phyloP scores from a whole-genome alignment of 2,113 vertebrate species.

The Megaptera novaeangliae region DNA sequence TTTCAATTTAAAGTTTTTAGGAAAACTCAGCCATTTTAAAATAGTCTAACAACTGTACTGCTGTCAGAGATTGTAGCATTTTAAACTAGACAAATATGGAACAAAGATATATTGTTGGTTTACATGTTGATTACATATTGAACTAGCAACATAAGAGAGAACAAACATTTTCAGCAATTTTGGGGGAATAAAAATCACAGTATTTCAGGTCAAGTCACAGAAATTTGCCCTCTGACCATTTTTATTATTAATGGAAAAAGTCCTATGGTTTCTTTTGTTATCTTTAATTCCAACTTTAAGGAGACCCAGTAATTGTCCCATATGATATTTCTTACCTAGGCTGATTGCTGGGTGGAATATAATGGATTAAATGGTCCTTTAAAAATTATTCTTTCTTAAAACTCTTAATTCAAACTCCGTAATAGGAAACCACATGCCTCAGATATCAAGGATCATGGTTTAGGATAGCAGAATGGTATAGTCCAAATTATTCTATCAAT shows the following conservation, averaged over 20 bases:
- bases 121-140: fast-evolving
- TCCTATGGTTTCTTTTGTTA: background rate
- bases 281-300: background rate
- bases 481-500: background rate
- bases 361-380: background rate
- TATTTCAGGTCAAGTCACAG: conserved; percentile 24
- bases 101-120: background rate
- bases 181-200: background rate
- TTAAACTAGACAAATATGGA: background rate
- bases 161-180: background rate
- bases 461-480: background rate
- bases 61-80: background rate
- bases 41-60: background rate
- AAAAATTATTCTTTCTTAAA: background rate
- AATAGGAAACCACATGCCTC: background rate
- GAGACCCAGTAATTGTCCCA: background rate
- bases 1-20: background rate
- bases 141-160: background rate
- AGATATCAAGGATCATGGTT: background rate
- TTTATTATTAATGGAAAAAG: background rate
- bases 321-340: background rate
- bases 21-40: background rate
- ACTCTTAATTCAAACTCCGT: background rate
- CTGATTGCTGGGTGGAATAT: background rate
- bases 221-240: background rate